phyloP scores from a whole-genome alignment of 1,140 invertebrate genomes.

The Phortica variegata region DNA sequence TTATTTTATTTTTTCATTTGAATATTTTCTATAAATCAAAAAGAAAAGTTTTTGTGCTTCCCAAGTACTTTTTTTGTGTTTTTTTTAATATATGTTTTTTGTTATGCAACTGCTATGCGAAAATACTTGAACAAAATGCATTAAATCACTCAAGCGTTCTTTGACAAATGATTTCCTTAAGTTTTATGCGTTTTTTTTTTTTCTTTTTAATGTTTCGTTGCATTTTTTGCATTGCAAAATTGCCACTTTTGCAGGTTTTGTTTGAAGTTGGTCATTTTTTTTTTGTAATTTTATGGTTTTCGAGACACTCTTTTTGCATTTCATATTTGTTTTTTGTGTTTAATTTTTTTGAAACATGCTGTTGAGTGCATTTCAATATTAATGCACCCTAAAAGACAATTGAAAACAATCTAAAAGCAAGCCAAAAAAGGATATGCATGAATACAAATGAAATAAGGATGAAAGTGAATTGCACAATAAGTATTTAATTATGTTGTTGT shows the following conservation, averaged over 20 bases:
- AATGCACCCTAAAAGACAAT: slow-evolving; percentile 12
- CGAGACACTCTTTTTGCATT: slow-evolving; percentile 41
- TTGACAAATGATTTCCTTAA: slow-evolving; percentile 12
- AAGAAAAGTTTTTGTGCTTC: not conserved
- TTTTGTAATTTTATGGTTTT: slow-evolving; percentile 18
- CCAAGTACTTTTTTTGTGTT: slow-evolving; percentile 18
- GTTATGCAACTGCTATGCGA: not conserved
- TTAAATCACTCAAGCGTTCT: slow-evolving; percentile 10
- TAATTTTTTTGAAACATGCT: slow-evolving; percentile 37
- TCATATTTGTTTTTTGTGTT: slow-evolving; percentile 3
- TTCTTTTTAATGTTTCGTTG: too few relatives aligned
- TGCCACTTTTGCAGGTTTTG: slow-evolving; percentile 6
- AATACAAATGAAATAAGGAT: too few relatives aligned
- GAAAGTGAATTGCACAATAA: too few relatives aligned
- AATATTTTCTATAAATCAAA: too few relatives aligned
- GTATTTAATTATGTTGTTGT: too few relatives aligned
- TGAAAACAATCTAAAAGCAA: not conserved
- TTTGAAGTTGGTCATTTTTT: slow-evolving; percentile 5
- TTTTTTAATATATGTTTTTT: slow-evolving; percentile 6
- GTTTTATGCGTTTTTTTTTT: slow-evolving; percentile 17
- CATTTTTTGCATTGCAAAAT: too few relatives aligned
- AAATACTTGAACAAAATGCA: slow-evolving; percentile 22
- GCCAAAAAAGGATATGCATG: not conserved
- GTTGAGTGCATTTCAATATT: slow-evolving; percentile 37
- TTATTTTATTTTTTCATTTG: too few relatives aligned